Percentiles rank a stretch among this genome's conserved stretches.
Evolutionary conservation across 1,140 invertebrate genomes (phyloP).

Genomic region (Bradynema listronoti): DNA sequence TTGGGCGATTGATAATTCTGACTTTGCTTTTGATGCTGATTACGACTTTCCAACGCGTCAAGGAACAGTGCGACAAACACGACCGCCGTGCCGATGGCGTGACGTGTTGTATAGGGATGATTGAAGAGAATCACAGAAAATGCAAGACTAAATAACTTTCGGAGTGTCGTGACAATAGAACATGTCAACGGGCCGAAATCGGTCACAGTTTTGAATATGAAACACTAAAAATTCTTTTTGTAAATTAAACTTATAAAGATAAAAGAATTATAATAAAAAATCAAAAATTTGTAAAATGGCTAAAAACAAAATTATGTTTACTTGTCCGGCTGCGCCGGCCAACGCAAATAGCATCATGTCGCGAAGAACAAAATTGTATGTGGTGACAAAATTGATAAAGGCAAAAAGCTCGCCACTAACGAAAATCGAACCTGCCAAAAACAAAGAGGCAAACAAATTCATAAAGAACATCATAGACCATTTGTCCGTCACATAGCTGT

Average conservation of each 20-base stretch:
- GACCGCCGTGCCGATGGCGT: conserved; percentile 80
- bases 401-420: conserved; percentile 70
- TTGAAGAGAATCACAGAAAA: conserved; percentile 87
- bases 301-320: conserved; percentile 40
- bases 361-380: conserved; percentile 71
- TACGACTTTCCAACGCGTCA: conserved; percentile 49
- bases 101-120: conserved; percentile 71
- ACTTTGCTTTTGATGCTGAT: conserved; percentile 14
- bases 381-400: conserved; percentile 73
- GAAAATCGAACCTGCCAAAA: conserved; percentile 59
- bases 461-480: conserved; percentile 65
- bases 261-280: not conserved
- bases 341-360: conserved; percentile 73
- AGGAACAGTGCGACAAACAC: conserved; percentile 70
- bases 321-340: conserved; percentile 81
- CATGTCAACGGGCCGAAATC: conserved; percentile 90
- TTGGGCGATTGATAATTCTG: not conserved
- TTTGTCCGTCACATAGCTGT: conserved; percentile 32
- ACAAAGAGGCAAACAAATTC: conserved; percentile 77
- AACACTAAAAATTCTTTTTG: conserved; percentile 64
- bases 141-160: conserved; percentile 96
- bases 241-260: conserved; percentile 1
- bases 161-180: conserved; percentile 85
- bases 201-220: conserved; percentile 85
- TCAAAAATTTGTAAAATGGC: not conserved